A percentile compares a stretch with the other conserved stretches of the same genome.
phyloP scores from a whole-genome alignment of 2,888 invertebrate genomes.

The Tortrix viridana region DNA sequence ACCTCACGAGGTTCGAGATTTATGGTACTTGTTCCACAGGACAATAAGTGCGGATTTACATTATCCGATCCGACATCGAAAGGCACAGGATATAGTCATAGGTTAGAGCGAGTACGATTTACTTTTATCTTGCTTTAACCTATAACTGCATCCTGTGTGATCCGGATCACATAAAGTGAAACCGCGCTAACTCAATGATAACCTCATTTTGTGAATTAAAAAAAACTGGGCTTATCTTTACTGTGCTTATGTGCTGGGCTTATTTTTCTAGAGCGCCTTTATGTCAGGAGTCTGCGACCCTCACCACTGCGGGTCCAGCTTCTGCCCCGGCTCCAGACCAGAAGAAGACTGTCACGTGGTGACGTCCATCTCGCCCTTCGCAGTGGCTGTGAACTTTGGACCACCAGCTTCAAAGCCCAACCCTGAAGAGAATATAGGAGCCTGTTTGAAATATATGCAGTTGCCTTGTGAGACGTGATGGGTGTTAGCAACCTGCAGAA shows the following conservation, averaged over 20 bases:
- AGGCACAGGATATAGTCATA: no score
- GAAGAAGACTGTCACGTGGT: conserved; percentile 86
- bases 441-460: conserved; percentile 90
- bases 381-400: conserved; percentile 91
- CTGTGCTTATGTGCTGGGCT: background rate
- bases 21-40: no score
- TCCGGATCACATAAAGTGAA: no score
- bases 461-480: conserved; percentile 82
- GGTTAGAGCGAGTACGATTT: no score
- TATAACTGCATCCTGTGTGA: no score
- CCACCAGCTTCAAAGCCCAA: conserved; percentile 86
- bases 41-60: no score
- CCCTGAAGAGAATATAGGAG: conserved; percentile 92
- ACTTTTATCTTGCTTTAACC: no score
- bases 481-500: background rate
- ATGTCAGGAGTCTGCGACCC: conserved; percentile 89
- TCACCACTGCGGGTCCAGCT: conserved; percentile 90
- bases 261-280: conserved; percentile 77
- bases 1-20: no score
- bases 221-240: no score
- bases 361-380: conserved; percentile 90
- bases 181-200: no score
- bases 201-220: no score
- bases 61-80: no score
- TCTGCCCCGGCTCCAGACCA: conserved; percentile 83